Base-by-base conservation (phyloP, 2,888 invertebrate species). In the Andrena bucephala region DNA sequence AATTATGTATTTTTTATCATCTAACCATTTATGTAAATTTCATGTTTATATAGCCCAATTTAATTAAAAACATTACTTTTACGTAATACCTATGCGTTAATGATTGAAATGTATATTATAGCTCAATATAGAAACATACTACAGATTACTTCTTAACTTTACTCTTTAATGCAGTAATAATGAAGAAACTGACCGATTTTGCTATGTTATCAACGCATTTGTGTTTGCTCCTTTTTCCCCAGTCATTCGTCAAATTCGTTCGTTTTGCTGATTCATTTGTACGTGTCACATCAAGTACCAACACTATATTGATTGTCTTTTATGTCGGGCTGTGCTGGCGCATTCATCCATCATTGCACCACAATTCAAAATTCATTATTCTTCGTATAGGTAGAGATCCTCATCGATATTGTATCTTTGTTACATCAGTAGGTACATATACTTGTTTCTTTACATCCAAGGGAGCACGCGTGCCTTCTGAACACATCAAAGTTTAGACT, bases 171-270 rank as follows among this genome's bases (percentile, higher is more conserved):
- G 20, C 16, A 16, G 13, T 20, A 7, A 13, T 36, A 36, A 36
- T 52, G 27, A 31, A 62, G 29, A 16, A 20, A 71, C 42, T 31
- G 50, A n/a, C 42, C 27, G 16, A 59, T 59, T 42, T 27, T 13
- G 29, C 20, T 27, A 24, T 36, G 24, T 59, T 57, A 36, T 57
- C 27, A 36, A 57, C 31, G 42, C n/a, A n/a, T 59, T 42, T 10
- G 13, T 27, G 42, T 69, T 69, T 33, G 36, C 13, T 54, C 59
- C 27, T 59, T 27, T n/a, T 42, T 13, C 13, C 54, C n/a, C 6
- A 31, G 42, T 70, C 69, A 59, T 70, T 70, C 59, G n/a, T 70
- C 42, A 71, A 70, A 70, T 59, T 70, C 59, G n/a, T 59, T 42
- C 69, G 27, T 27, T 20, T 59, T 20, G 20, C 20, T 57, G 24